phyloP scores from a whole-genome alignment of 2,888 invertebrate species.

The Zhuqinia jingwanae region DNA sequence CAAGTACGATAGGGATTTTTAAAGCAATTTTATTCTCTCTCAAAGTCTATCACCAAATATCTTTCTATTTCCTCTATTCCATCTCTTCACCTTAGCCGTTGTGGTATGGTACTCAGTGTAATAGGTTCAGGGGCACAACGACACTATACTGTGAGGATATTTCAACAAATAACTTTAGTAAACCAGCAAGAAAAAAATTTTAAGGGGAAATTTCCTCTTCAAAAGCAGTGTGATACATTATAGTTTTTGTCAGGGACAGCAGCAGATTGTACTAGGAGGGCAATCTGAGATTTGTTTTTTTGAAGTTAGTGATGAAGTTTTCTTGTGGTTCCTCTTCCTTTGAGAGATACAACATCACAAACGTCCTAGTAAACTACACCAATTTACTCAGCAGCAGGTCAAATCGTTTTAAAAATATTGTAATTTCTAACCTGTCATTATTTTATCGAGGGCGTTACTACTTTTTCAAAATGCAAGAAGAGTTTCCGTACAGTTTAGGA shows the following conservation, averaged over 20 bases:
- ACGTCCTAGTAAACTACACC: not conserved
- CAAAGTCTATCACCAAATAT: too few relatives aligned
- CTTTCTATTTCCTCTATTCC: too few relatives aligned
- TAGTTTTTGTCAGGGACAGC: not conserved
- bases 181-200: not conserved
- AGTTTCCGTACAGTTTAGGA: slow-evolving; percentile 61
- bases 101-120: not conserved
- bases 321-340: slow-evolving; percentile 33
- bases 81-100: too few relatives aligned
- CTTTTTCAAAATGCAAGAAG: slow-evolving; percentile 52
- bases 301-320: slow-evolving; percentile 56
- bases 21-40: not conserved
- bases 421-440: slow-evolving; percentile 43
- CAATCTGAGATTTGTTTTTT: slow-evolving; percentile 48
- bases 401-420: slow-evolving; percentile 14
- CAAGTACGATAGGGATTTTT: not conserved
- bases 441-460: slow-evolving; percentile 65
- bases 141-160: not conserved
- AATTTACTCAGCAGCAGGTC: not conserved
- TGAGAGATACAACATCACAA: not conserved
- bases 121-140: slow-evolving; percentile 33
- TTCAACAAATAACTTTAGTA: not conserved
- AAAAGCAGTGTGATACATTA: not conserved
- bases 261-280: slow-evolving; percentile 8
- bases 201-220: not conserved